Percentiles rank a stretch among this genome's conserved stretches.
These are phyloP conservation scores for Spilogale gracilis DNA, from an alignment of 2,113 vertebrate genomes.

Conservation along the genomic window DNA sequence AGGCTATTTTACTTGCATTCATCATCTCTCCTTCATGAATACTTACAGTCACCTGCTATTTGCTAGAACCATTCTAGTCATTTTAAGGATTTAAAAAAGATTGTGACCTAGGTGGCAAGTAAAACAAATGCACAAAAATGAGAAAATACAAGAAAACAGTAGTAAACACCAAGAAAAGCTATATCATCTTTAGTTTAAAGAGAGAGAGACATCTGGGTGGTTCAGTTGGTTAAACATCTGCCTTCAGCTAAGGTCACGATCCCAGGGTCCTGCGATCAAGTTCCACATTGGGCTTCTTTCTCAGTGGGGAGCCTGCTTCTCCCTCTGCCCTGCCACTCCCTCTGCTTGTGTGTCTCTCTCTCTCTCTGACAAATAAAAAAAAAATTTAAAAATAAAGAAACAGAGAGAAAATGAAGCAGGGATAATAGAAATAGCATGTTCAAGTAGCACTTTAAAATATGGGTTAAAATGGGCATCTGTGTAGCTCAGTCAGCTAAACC, in stretches of 20 bases:
- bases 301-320: too few relatives aligned
- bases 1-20: neutral
- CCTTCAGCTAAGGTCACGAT: neutral
- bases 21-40: neutral
- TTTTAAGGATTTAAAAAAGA: neutral
- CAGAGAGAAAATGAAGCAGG: neutral
- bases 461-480: neutral
- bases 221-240: neutral
- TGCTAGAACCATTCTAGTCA: neutral
- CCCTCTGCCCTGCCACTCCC: too few relatives aligned
- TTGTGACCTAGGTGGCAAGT: neutral
- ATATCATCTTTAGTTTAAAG: neutral
- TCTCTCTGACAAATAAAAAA: too few relatives aligned
- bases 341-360: too few relatives aligned
- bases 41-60: neutral
- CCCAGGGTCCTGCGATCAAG: too few relatives aligned
- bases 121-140: neutral
- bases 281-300: too few relatives aligned
- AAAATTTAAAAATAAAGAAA: neutral
- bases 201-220: neutral
- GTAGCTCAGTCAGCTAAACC: neutral
- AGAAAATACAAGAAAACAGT: constrained; percentile 21
- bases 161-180: neutral
- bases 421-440: neutral
- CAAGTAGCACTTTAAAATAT: neutral